phyloP scores from a whole-genome alignment of 2,888 invertebrate species.

The Orthosia incerta region DNA sequence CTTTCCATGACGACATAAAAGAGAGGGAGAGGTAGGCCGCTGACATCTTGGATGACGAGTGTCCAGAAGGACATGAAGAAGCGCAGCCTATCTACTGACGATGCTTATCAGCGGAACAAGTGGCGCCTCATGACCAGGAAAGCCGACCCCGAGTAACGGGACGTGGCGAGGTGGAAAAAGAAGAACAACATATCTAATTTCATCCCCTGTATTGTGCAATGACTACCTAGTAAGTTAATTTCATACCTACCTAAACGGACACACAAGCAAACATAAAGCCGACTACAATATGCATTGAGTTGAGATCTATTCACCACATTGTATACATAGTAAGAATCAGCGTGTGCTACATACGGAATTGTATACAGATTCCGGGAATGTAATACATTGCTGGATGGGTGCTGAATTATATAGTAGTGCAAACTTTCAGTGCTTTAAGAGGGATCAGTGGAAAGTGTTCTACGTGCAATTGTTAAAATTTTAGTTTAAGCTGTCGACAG shows the following conservation, averaged over 20 bases:
- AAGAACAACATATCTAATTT: not conserved
- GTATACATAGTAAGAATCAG: not conserved
- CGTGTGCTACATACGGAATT: constrained; percentile 26
- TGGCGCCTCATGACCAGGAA: no score
- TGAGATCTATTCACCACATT: constrained; percentile 24
- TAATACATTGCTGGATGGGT: constrained; percentile 24
- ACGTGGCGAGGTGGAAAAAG: no score
- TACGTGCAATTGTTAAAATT: constrained; percentile 14
- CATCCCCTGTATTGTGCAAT: not conserved
- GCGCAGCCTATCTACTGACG: no score
- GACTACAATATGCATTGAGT: constrained; percentile 26
- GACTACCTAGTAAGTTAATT: constrained; percentile 6
- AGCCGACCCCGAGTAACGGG: no score
- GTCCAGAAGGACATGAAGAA: no score
- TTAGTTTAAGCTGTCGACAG: not conserved
- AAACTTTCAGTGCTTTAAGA: constrained; percentile 10
- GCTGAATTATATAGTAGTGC: constrained; percentile 28
- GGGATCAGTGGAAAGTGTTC: constrained; percentile 29
- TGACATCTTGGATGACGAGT: no score
- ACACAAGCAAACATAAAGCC: constrained; percentile 30
- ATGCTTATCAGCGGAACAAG: no score
- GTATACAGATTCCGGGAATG: constrained; percentile 24
- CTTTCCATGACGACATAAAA: no score
- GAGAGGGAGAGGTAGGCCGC: no score
- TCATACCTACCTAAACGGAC: constrained; percentile 3